Conservation (phyloP, 2,113 vertebrate species). For the Salvelinus fontinalis region DNA sequence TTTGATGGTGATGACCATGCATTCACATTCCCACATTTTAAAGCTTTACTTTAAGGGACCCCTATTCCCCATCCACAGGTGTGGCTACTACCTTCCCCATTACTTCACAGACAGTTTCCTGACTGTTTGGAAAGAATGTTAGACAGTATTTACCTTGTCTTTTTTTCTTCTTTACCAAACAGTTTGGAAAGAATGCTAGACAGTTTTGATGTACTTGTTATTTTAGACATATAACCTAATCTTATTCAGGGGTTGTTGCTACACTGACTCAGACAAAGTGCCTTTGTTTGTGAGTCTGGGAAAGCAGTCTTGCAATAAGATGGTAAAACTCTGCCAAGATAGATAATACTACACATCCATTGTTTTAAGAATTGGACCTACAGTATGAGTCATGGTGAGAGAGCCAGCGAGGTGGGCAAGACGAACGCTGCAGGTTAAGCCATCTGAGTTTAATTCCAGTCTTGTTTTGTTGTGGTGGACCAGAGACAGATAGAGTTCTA, state of each 20-base stretch:
- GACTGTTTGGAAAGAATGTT: not conserved
- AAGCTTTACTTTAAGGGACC: not conserved
- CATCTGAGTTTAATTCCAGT: conserved; percentile 17
- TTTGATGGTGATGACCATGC: conserved; percentile 16
- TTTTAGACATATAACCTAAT: too few relatives aligned
- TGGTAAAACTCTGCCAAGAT: not conserved
- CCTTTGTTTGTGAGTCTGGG: conserved; percentile 47
- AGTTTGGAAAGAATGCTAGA: too few relatives aligned
- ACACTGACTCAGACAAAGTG: conserved; percentile 54
- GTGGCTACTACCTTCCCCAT: not conserved
- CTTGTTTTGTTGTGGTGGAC: conserved; percentile 21
- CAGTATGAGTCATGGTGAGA: not conserved
- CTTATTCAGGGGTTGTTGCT: conserved; percentile 41
- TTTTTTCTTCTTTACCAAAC: conserved; percentile 39
- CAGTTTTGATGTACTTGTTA: too few relatives aligned
- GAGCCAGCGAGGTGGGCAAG: conserved; percentile 1
- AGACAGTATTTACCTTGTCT: conserved; percentile 16
- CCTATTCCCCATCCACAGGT: not conserved
- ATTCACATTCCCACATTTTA: not conserved
- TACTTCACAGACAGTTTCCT: not conserved
- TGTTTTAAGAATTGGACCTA: not conserved
- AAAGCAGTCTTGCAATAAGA: not conserved
- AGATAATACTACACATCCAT: conserved; percentile 10
- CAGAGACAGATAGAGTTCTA: conserved; percentile 40
- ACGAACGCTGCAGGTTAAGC: conserved; percentile 5